Evolutionary conservation across 2,797 vertebrate species (phyloP), one percentile per base, ranked within the genome.

Genomic region (Limosa lapponica): DNA sequence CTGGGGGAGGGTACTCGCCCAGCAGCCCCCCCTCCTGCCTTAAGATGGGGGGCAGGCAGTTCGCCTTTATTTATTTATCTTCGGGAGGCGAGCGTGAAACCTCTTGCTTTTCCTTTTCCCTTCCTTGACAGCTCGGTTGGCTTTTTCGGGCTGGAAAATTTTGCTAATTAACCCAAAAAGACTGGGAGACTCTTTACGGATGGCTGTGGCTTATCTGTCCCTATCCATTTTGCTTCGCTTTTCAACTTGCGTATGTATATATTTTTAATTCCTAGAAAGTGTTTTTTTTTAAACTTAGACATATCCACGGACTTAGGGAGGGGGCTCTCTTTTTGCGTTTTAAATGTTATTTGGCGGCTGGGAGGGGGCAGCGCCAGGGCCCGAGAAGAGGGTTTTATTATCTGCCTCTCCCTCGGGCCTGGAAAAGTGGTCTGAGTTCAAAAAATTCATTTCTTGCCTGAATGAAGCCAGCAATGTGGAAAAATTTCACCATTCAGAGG

Each of bases 401-500:
- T 97, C 97, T 97, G 98, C 96, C 95, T 97, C 96, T 96, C 96
- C 97, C 95, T 97, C 95, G 97, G 98, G 97, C 98, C 98, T 98
- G 98, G 97, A 97, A 97, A 98, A 98, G 98, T 98, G 98, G 98
- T 98, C 98, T 98, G 96, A 98, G 98, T 98, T 99, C 99, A 98
- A 99, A 99, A 99, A 99, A 99, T 99, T 99, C 98, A 99, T 99
- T 99, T 99, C 98, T 99, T 97, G 97, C 98, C 97, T 99, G 99
- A 99, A 99, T 99, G 99, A 99, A 98, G 99, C 98, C 99, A 99
- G 99, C 99, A 99, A 99, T 96, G 99, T 99, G 99, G 99, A 99
- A 99, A 99, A 99, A 98, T 98, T 99, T 99, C 98, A 98, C 98
- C 98, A 99, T 99, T 99, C 99, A 99, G 97, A 96, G 96, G 52